Evolutionary conservation across 2,888 invertebrate genomes (phyloP).

Genomic region (Euspilapteryx auroguttella): DNA sequence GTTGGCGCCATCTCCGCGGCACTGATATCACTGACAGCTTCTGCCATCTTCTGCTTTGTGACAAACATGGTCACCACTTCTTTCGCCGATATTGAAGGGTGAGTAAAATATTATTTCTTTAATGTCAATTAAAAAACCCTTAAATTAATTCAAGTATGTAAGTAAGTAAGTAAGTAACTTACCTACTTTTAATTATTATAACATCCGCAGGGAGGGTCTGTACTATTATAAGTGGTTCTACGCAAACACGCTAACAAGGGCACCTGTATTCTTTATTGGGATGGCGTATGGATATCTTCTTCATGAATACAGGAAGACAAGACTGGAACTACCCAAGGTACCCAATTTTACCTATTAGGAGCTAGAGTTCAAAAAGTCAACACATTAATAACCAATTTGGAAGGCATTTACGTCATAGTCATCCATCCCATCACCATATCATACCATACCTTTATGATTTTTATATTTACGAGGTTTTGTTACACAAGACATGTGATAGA

Average conservation of each 20-base stretch:
- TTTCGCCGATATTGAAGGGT: conserved; percentile 21
- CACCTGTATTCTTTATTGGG: conserved; percentile 21
- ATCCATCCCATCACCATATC: too few species aligned
- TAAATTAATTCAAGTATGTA: background rate
- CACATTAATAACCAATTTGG: too few species aligned
- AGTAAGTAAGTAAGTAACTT: background rate
- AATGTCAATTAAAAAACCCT: background rate
- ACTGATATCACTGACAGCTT: conserved; percentile 12
- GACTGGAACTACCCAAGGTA: conserved; percentile 14
- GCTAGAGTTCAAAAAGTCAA: too few species aligned
- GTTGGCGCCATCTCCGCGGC: conserved; percentile 10
- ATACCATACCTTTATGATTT: too few species aligned
- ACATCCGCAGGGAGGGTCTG: conserved; percentile 2
- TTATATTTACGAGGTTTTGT: too few species aligned
- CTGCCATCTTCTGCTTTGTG: conserved; percentile 23
- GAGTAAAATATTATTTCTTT: conserved; percentile 18
- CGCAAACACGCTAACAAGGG: conserved; percentile 23
- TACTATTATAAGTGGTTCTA: conserved; percentile 23
- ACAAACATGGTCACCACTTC: conserved; percentile 25
- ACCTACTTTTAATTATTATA: conserved; percentile 5
- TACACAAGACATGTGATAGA: too few species aligned
- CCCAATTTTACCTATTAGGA: too few species aligned
- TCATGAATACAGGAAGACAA: conserved; percentile 12
- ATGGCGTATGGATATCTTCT: conserved; percentile 21
- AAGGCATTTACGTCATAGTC: too few species aligned